phyloP scores from a whole-genome alignment of 2,113 vertebrate genomes.

The Connochaetes taurinus region DNA sequence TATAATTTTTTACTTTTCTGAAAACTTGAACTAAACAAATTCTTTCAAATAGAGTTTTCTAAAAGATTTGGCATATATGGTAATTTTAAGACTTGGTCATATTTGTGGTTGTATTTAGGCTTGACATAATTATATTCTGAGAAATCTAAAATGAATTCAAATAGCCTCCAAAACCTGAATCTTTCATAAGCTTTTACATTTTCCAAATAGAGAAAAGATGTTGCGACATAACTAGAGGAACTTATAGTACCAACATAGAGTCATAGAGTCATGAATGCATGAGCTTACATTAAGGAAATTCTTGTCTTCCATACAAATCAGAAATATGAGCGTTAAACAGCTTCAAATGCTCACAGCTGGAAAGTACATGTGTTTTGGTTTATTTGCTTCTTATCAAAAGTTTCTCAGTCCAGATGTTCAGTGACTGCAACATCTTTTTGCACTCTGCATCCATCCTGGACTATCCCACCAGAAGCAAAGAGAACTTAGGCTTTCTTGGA shows the following conservation, averaged over 20 bases:
- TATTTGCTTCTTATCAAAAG: not conserved
- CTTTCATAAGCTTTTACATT: conserved; percentile 25
- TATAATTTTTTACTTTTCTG: not conserved
- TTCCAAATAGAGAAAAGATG: conserved; percentile 12
- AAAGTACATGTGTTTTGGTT: not conserved
- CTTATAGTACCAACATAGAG: not conserved
- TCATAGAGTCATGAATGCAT: not conserved
- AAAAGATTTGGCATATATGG: not conserved
- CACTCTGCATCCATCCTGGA: not conserved
- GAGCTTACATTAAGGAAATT: conserved; percentile 8
- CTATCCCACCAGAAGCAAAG: not conserved
- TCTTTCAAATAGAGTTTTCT: not conserved
- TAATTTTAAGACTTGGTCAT: not conserved
- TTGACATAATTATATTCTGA: conserved; percentile 24
- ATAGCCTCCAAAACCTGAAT: not conserved
- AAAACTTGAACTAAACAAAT: conserved; percentile 4
- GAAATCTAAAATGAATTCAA: conserved; percentile 30
- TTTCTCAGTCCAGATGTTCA: conserved; percentile 45
- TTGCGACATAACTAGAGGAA: not conserved
- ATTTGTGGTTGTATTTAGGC: not conserved
- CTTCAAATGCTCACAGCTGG: conserved; percentile 17
- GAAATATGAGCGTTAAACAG: not conserved
- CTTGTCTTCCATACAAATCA: conserved; percentile 35
- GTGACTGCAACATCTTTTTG: not conserved
- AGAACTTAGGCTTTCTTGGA: not conserved